phyloP scores from a whole-genome alignment of 2,888 invertebrate genomes.

The Papilio elwesi region DNA sequence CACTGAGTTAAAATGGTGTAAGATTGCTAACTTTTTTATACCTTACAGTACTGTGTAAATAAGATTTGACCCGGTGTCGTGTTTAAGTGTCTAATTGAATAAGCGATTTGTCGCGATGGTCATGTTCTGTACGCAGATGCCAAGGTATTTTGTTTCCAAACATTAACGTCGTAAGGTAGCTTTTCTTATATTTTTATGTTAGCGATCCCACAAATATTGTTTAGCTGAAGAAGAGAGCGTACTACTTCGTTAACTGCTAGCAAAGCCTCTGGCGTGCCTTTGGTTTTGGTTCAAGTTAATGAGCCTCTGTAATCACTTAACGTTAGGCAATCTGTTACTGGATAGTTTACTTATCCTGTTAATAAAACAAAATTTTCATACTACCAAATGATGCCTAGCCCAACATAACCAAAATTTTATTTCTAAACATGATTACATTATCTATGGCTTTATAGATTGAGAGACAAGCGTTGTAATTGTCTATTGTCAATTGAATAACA shows the following conservation, averaged over 20 bases:
- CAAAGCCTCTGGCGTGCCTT: too few relatives aligned
- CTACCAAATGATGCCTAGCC: too few relatives aligned
- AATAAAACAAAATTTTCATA: too few relatives aligned
- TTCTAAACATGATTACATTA: background rate
- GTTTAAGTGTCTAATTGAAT: conserved; percentile 19
- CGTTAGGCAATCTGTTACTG: too few relatives aligned
- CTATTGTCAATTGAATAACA: conserved; percentile 6
- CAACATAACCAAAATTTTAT: background rate
- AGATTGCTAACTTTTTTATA: conserved; percentile 1
- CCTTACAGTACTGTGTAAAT: conserved; percentile 14
- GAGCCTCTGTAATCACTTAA: too few relatives aligned
- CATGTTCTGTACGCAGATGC: background rate
- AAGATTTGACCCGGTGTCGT: conserved; percentile 20
- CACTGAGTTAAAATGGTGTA: conserved; percentile 2
- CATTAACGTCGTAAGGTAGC: background rate
- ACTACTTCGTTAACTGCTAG: too few relatives aligned
- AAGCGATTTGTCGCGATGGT: conserved; percentile 20
- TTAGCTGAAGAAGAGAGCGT: too few relatives aligned
- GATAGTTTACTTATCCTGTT: too few relatives aligned
- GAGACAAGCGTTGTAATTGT: conserved; percentile 8
- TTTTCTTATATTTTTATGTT: background rate
- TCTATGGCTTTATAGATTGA: background rate
- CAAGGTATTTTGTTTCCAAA: conserved; percentile 7
- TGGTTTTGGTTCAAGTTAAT: too few relatives aligned
- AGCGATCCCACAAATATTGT: background rate